A percentile compares a stretch with the other conserved stretches of the same genome.
Evolutionary conservation across 2,888 invertebrate genomes (phyloP).

Genomic region (Troides aeacus): DNA sequence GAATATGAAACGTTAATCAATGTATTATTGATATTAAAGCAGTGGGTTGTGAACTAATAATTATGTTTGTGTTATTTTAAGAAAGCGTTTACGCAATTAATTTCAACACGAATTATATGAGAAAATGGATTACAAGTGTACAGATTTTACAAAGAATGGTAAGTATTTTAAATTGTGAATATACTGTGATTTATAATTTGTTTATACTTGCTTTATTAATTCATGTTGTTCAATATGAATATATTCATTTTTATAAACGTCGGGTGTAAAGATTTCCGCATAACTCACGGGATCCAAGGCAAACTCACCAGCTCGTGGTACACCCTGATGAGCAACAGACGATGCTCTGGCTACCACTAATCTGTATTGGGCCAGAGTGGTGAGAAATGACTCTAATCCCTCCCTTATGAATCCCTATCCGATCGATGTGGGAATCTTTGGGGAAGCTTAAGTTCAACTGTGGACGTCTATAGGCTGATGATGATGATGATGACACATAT

Average conservation of each 20-base stretch:
- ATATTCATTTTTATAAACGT: not conserved
- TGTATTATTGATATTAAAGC: not conserved
- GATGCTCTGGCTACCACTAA: too few species aligned
- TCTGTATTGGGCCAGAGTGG: too few species aligned
- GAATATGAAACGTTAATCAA: not conserved
- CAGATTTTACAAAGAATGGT: constrained; percentile 12
- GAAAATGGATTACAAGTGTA: constrained; percentile 5
- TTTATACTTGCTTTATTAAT: not conserved
- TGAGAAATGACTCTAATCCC: too few species aligned
- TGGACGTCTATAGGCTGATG: too few species aligned
- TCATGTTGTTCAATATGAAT: not conserved
- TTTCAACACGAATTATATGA: not conserved
- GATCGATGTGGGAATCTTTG: too few species aligned
- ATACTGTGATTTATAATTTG: not conserved
- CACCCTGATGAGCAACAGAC: too few species aligned
- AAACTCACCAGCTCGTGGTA: too few species aligned
- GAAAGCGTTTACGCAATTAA: not conserved
- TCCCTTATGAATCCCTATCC: too few species aligned
- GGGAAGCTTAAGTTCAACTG: too few species aligned
- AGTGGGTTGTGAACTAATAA: not conserved
- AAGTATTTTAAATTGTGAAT: constrained; percentile 2
- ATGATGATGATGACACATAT: not conserved
- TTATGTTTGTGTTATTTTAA: not conserved
- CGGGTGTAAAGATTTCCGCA: too few species aligned
- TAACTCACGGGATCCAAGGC: too few species aligned